A percentile compares a stretch with the other conserved stretches of the same genome.
Conservation (phyloP, 2,113 vertebrate species). For the Thinocorus orbignyianus region DNA sequence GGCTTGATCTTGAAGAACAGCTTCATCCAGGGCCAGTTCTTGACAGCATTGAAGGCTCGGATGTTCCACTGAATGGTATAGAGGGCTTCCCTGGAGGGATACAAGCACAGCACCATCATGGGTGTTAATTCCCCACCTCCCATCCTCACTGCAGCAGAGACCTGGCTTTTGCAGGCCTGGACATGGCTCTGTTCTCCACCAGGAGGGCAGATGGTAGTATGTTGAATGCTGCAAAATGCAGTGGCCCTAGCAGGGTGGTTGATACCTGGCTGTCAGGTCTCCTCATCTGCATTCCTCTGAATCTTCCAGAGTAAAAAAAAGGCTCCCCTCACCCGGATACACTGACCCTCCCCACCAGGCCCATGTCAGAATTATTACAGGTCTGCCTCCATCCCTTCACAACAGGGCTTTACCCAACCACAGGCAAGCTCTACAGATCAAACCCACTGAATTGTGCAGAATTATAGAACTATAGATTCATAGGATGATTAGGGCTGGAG, state of each 20-base stretch:
- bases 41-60: constrained; percentile 89
- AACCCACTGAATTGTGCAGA: not conserved
- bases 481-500: too few species aligned
- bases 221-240: not conserved
- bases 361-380: not conserved
- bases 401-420: not conserved
- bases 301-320: not conserved
- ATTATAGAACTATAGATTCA: too few species aligned
- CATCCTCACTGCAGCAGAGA: not conserved
- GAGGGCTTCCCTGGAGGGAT: constrained; percentile 75
- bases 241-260: not conserved
- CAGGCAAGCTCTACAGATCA: not conserved
- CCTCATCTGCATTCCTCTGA: not conserved
- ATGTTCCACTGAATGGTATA: constrained; percentile 96
- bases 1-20: constrained; percentile 98
- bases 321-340: not conserved
- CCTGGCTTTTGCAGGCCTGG: not conserved
- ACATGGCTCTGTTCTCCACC: not conserved
- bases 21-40: constrained; percentile 98
- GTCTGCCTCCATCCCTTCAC: not conserved
- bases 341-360: not conserved
- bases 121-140: not conserved
- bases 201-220: not conserved
- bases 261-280: not conserved
- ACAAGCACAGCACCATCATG: not conserved